Percentiles rank a stretch among this genome's conserved stretches.
phyloP scores from a whole-genome alignment of 2,113 vertebrate genomes.

The Phylloscopus trochilus region DNA sequence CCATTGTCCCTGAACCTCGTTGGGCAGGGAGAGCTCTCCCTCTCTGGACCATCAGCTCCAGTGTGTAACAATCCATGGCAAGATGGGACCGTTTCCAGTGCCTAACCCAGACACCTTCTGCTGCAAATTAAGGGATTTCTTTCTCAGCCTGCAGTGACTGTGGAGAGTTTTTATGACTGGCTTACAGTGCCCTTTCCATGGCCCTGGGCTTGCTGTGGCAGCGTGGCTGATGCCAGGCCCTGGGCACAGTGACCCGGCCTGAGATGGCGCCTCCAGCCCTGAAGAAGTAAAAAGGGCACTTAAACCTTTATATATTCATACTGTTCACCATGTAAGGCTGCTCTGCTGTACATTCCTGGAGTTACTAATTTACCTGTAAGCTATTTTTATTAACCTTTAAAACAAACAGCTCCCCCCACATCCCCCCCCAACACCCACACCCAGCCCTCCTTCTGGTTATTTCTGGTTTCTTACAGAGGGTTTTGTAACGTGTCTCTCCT shows the following conservation, averaged over 20 bases:
- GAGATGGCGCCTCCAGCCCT: background rate
- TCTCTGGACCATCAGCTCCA: background rate
- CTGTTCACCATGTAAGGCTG: background rate
- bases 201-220: background rate
- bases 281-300: background rate
- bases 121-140: background rate
- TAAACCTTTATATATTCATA: background rate
- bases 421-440: background rate
- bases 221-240: background rate
- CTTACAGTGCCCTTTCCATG: background rate
- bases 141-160: background rate
- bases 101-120: background rate
- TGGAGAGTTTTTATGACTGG: background rate
- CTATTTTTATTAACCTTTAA: conserved; percentile 41
- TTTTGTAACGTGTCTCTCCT: background rate
- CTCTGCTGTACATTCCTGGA: background rate
- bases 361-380: conserved; percentile 42
- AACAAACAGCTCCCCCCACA: background rate
- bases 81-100: background rate
- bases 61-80: background rate
- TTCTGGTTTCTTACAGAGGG: background rate
- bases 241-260: background rate
- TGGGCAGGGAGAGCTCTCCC: background rate
- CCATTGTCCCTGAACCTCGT: accelerated
- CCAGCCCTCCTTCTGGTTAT: background rate